Base-by-base conservation (phyloP, 2,888 invertebrate species). In the Myathropa florea region DNA sequence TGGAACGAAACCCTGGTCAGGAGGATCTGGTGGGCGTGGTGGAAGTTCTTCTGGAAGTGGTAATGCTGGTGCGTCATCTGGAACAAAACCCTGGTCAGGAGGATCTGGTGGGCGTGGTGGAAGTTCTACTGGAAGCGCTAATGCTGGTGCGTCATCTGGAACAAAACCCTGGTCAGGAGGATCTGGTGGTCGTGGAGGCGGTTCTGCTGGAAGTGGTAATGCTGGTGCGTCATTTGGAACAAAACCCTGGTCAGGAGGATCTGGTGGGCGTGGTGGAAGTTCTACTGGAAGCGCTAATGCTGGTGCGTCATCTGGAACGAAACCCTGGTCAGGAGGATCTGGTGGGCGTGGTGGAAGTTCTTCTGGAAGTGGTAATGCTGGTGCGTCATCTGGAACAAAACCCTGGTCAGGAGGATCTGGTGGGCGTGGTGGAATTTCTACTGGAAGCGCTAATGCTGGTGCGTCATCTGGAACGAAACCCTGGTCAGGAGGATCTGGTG, bases 81-180 rank as follows among this genome's bases (percentile, higher is more conserved):
- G 28, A 28, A 4, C 28, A 7, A 7, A 7, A 28, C n/a, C n/a
- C n/a, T n/a, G n/a, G 3, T 36, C 7, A n/a, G 36, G 36, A 21
- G 6, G 14, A 14, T n/a, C 4, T 0, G 30, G 3, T 46, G 46
- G 46, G 4, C 7, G 4, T 12, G 46, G 46, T 3, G 18, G 46
- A 1, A 89, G 77, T 39, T 88, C 28, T 75, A 59, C 26, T 63
- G 60, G 68, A 60, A 63, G 73, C 76, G 72, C 80, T 89, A 26
- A 53, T 73, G 64, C 68, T 88, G 30, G 30, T 89, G 26, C 67
- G 1, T 33, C 33, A 3, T 9, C 33, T 0, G 18, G 1, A 1
- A 7, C 46, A 7, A n/a, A n/a, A n/a, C n/a, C n/a, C n/a, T n/a
- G 39, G 0, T 3, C n/a, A 1, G 46, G 46, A 46, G 33, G 33